Conservation (phyloP, 2,888 invertebrate genomes). For the Seira musarum region DNA sequence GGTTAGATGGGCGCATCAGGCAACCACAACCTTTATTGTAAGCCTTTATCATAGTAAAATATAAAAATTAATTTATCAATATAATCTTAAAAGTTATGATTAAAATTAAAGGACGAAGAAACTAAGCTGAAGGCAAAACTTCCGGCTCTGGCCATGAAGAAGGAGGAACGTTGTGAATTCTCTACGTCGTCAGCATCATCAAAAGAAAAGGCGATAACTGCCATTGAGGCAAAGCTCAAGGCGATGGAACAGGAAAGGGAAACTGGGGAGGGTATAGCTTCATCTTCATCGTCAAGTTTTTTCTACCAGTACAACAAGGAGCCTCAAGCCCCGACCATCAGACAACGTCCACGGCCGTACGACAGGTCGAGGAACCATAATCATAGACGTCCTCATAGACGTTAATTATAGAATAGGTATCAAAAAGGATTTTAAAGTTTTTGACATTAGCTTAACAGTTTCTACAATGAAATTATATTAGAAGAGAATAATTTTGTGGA, state of each 20-base stretch:
- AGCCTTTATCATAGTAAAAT: neutral
- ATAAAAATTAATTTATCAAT: neutral
- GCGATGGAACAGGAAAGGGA: constrained; percentile 77
- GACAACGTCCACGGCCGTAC: constrained; percentile 39
- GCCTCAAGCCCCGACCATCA: neutral
- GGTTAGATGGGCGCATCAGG: constrained; percentile 81
- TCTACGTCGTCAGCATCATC: constrained; percentile 72
- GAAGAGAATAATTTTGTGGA: too few species aligned
- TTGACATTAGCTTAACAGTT: too few species aligned
- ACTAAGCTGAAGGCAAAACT: constrained; percentile 84
- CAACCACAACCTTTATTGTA: constrained; percentile 50
- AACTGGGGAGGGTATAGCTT: neutral
- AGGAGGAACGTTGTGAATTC: constrained; percentile 78
- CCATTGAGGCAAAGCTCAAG: constrained; percentile 90
- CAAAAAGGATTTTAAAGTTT: too few species aligned
- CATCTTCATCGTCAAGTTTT: constrained; percentile 23
- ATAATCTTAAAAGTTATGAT: neutral
- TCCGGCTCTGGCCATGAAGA: constrained; percentile 64
- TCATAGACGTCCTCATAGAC: constrained; percentile 35
- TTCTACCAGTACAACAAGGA: constrained; percentile 48
- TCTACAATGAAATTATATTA: too few species aligned
- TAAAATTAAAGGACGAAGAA: constrained; percentile 79
- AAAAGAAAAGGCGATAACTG: constrained; percentile 83
- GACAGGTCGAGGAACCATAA: constrained; percentile 28
- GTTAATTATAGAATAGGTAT: too few species aligned